Percentiles rank a stretch among this genome's conserved stretches.
These are phyloP conservation scores for Cherax quadricarinatus DNA, from an alignment of 1,140 invertebrate genomes.

Conservation along the genomic window DNA sequence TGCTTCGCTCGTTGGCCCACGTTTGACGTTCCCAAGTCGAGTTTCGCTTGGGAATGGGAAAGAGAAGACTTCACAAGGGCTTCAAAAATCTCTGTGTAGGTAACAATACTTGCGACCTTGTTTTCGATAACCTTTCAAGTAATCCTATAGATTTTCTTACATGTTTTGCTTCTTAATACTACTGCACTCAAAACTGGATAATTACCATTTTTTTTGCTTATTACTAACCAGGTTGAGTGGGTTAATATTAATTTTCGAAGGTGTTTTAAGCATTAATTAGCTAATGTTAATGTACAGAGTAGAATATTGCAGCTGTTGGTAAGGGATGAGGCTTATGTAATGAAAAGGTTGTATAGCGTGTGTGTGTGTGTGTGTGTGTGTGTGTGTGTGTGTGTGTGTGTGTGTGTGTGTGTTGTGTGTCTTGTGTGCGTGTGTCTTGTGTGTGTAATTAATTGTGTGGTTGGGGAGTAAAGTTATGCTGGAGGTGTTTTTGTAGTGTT, in stretches of 20 bases:
- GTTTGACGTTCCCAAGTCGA: not conserved
- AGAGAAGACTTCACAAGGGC: conserved; percentile 41
- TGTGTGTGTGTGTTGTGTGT: too few species aligned
- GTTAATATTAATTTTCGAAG: not conserved
- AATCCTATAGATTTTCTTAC: not conserved
- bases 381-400: too few species aligned
- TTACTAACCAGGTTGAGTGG: not conserved
- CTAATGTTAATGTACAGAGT: too few species aligned
- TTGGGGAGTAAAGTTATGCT: too few species aligned
- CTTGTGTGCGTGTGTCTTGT: too few species aligned
- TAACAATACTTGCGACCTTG: not conserved
- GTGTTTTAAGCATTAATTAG: too few species aligned
- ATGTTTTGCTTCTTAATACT: not conserved
- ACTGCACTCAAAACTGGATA: conserved; percentile 1
- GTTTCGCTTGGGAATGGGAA: conserved; percentile 34
- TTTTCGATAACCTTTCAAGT: not conserved
- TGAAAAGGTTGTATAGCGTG: too few species aligned
- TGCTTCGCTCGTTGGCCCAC: not conserved
- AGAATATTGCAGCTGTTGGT: too few species aligned
- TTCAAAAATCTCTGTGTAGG: conserved; percentile 56
- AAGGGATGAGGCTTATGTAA: too few species aligned
- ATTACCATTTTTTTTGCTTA: not conserved
- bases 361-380: too few species aligned
- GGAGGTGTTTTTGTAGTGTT: too few species aligned
- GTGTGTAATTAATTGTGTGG: too few species aligned